Evolutionary conservation across 2,113 vertebrate genomes (phyloP).

Genomic region (Callithrix jacchus): DNA sequence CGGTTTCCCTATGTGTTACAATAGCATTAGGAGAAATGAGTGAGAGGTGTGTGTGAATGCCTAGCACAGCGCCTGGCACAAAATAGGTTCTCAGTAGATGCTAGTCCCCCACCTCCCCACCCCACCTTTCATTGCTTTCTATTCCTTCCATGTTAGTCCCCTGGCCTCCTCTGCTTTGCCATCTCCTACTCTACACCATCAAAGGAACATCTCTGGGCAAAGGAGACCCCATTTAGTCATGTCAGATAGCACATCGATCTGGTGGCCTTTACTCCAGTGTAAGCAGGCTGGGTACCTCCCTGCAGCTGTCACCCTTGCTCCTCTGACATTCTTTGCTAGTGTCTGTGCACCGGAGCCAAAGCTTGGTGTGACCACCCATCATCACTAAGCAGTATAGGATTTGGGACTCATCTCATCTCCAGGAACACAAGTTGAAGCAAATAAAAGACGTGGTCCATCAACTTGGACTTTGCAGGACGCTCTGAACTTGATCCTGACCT

Average conservation of each 20-base stretch:
- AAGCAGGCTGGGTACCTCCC: not conserved
- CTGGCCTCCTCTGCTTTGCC: not conserved
- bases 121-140: not conserved
- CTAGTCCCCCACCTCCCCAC: rapidly evolving
- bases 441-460: not conserved
- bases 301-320: not conserved
- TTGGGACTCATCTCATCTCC: not conserved
- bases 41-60: too few relatives aligned
- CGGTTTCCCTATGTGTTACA: not conserved
- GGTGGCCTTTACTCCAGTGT: not conserved
- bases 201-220: not conserved
- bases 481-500: constrained; percentile 7
- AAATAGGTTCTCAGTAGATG: not conserved
- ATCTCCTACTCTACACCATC: not conserved
- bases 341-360: not conserved
- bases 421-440: not conserved
- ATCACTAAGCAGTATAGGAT: not conserved
- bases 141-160: not conserved
- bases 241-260: rapidly evolving
- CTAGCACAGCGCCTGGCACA: not conserved
- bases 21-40: not conserved
- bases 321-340: not conserved
- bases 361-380: too few relatives aligned
- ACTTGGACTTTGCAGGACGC: not conserved
- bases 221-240: not conserved